Base-by-base conservation (phyloP, 2,888 invertebrate species). In the Noctua pronuba region DNA sequence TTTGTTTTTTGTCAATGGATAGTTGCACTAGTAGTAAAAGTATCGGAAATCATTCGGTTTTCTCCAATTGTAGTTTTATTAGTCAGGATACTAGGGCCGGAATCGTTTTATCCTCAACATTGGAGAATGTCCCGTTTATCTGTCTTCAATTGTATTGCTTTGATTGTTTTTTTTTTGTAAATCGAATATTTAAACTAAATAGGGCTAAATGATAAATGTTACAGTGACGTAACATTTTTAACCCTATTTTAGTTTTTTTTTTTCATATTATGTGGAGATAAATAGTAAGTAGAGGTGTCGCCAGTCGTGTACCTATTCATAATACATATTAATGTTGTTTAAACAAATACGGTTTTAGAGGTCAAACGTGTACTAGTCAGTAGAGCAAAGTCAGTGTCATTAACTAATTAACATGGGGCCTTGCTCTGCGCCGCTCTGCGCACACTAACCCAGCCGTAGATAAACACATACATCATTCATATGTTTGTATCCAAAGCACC, bases 331-430 rank as follows among this genome's bases (percentile, higher is more conserved):
- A 79, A 71, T 84, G 77, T 77, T 41, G 75, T 85, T 77, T 78
- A 67, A 78, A 85, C 82, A 79, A 87, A 82, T 80, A 80, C 79
- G 38, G 60, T 74, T 79, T 75, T 65, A 80, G 77, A 88, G 91
- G 91, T 88, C 87, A 86, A 81, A 85, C 79, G 75, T 76, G 77
- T 80, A 77, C 68, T 68, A 82, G 74, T 64, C 81, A 69, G 86
- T 80, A 75, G 86, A 86, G 85, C 91, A 91, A 92, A 89, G 91
- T 92, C 92, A 92, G 78, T 92, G 92, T 90, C 91, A 92, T 92
- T 91, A 90, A 89, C 91, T 90, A 90, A 90, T 92, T 91, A 92
- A 86, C 88, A 84, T 77, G 75, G 73, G 84, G 80, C 82, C 83
- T 79, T 79, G 80, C 46, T 73, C 67, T 62, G 68, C 67, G 80